A percentile compares a stretch with the other conserved stretches of the same genome.
These are phyloP conservation scores for Phengaris alcon DNA, from an alignment of 2,888 invertebrate species.

Conservation along the genomic window DNA sequence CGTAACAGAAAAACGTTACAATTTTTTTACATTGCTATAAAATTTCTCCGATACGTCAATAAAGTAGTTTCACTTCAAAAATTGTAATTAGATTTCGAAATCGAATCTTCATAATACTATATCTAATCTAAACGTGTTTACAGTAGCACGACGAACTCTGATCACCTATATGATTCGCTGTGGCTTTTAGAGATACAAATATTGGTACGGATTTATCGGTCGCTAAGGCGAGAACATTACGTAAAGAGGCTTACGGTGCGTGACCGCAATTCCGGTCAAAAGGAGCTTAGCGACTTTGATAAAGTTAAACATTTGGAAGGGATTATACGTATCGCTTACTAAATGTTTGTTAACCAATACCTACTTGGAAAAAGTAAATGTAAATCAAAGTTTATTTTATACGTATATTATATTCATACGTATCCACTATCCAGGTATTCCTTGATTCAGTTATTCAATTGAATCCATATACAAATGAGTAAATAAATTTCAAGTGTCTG, in stretches of 20 bases:
- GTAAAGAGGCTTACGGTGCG: slow-evolving; percentile 31
- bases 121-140: neutral
- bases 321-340: slow-evolving; percentile 27
- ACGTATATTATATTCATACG: no score
- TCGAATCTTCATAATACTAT: neutral
- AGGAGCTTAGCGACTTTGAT: slow-evolving; percentile 59
- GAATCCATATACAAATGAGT: no score
- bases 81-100: neutral
- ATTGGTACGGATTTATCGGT: slow-evolving; percentile 2
- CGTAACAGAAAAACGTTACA: no score
- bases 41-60: no score
- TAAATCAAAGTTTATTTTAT: neutral
- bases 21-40: no score
- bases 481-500: no score
- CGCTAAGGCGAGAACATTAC: slow-evolving; percentile 32
- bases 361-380: neutral
- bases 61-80: no score
- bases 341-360: neutral
- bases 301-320: slow-evolving; percentile 51
- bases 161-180: neutral
- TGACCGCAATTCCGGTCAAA: slow-evolving; percentile 60
- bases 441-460: no score
- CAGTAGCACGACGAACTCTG: neutral
- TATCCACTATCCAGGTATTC: no score
- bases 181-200: slow-evolving; percentile 6